phyloP scores from a whole-genome alignment of 1,140 invertebrate genomes.

The Drosophila equinoxialis region DNA sequence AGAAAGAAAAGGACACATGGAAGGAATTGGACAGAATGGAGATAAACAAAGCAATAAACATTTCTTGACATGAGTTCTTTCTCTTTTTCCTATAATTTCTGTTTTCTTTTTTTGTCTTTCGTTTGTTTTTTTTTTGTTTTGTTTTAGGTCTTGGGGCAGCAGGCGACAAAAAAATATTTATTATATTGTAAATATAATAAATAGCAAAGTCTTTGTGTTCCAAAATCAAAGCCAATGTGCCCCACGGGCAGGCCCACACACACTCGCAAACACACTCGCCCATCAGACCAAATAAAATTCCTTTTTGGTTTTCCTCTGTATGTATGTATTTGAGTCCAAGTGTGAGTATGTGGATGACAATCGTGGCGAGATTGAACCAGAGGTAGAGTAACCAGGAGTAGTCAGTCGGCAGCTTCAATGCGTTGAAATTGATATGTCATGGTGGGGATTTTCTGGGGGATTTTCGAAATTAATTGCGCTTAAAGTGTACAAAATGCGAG shows the following conservation, averaged over 20 bases:
- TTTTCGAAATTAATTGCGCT: slow-evolving; percentile 61
- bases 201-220: slow-evolving; percentile 55
- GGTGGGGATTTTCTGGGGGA: slow-evolving; percentile 48
- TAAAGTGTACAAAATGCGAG: slow-evolving; percentile 33
- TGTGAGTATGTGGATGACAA: neutral
- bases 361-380: neutral
- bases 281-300: neutral
- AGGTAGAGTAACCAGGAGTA: slow-evolving; percentile 10
- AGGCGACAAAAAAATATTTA: slow-evolving; percentile 62
- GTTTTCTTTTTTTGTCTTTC: slow-evolving; percentile 25
- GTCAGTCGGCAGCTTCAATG: slow-evolving; percentile 24
- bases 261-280: neutral
- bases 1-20: slow-evolving; percentile 6
- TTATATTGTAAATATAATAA: slow-evolving; percentile 77
- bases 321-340: neutral
- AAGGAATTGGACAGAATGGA: slow-evolving; percentile 2
- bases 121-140: slow-evolving; percentile 22
- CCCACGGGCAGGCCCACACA: slow-evolving; percentile 6
- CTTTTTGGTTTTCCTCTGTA: neutral
- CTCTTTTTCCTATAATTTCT: slow-evolving; percentile 3
- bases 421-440: slow-evolving; percentile 62
- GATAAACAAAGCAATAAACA: slow-evolving; percentile 70
- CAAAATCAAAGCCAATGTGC: slow-evolving; percentile 62
- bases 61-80: slow-evolving; percentile 38
- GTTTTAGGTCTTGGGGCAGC: slow-evolving; percentile 23